phyloP scores from a whole-genome alignment of 2,113 vertebrate species.

The Triplophysa dalaica region DNA sequence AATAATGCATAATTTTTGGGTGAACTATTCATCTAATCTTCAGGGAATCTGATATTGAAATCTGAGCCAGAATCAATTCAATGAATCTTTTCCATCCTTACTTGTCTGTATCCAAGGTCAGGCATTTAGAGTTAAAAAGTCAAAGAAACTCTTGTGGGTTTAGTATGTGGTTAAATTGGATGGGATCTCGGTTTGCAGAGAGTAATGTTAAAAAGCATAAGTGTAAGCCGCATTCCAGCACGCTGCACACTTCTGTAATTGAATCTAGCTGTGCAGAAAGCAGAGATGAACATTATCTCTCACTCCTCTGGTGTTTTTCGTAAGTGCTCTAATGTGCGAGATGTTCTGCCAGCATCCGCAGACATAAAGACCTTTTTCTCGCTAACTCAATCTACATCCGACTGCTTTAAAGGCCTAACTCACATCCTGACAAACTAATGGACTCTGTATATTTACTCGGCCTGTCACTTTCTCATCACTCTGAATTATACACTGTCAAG shows the following conservation, averaged over 20 bases:
- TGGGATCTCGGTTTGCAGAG: conserved; percentile 7
- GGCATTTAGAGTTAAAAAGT: not conserved
- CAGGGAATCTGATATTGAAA: too few species aligned
- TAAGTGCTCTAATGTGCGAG: conserved; percentile 40
- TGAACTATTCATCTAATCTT: too few species aligned
- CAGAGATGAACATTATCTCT: conserved; percentile 19
- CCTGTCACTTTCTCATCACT: not conserved
- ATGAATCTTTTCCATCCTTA: too few species aligned
- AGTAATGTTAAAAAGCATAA: not conserved
- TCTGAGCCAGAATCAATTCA: too few species aligned
- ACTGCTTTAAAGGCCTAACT: conserved; percentile 12
- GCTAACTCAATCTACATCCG: conserved; percentile 29
- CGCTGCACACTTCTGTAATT: conserved; percentile 12
- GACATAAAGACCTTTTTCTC: conserved; percentile 18
- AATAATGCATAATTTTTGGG: too few species aligned
- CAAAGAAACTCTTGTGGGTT: not conserved
- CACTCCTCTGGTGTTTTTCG: conserved; percentile 29
- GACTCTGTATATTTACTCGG: conserved; percentile 9
- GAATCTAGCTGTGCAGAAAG: not conserved
- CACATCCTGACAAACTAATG: conserved; percentile 24
- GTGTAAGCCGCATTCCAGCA: not conserved
- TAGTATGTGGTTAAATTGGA: not conserved
- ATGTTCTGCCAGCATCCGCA: conserved; percentile 5
- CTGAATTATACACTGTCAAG: not conserved
- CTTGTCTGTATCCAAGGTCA: not conserved